Base-by-base conservation (phyloP, 2,888 invertebrate species). In the Alcis repandata region DNA sequence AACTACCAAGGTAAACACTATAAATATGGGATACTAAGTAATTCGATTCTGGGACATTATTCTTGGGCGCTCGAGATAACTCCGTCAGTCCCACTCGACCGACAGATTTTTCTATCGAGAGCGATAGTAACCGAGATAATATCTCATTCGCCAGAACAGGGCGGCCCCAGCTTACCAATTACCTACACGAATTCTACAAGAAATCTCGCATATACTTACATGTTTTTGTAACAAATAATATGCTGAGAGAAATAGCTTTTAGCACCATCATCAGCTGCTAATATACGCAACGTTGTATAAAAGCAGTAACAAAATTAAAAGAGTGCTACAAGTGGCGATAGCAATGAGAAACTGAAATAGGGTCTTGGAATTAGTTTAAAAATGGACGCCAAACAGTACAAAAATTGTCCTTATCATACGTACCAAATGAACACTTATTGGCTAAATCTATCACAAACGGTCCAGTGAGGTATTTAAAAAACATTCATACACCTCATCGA, bases 361-460 rank as follows among this genome's bases (percentile, higher is more conserved):
- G 9, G 19, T 38, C 66, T 72, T 70, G 57, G 62, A 69, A 70
- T 56, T 62, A 19, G 51, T 59, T 78, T 78, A 64, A 80, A 49
- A 79, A 84, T 87, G 88, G 89, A 91, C 90, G 89, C 83, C 86
- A 88, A 90, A 83, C 82, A 84, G 86, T 88, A 88, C 82, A 84
- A 81, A 83, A 91, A 90, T 90, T 91, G 88, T 92, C 91, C 87
- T 89, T 89, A 60, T 41, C 73, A 80, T 86, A 88, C 80, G 80
- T 87, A 87, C 82, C 89, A 88, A 84, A 86, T 92, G 92, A 92
- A 93, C 92, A 93, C 92, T 91, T 92, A 93, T 85, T 85, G 92
- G 92, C 92, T 92, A 92, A 88, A 89, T 87, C 90, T 92, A 92
- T 92, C 91, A 92, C 92, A 92, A 88, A 89, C 83, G 89, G 88